These are phyloP conservation scores for Cebus imitator DNA, from an alignment of 2,113 vertebrate genomes.

Conservation along the genomic window DNA sequence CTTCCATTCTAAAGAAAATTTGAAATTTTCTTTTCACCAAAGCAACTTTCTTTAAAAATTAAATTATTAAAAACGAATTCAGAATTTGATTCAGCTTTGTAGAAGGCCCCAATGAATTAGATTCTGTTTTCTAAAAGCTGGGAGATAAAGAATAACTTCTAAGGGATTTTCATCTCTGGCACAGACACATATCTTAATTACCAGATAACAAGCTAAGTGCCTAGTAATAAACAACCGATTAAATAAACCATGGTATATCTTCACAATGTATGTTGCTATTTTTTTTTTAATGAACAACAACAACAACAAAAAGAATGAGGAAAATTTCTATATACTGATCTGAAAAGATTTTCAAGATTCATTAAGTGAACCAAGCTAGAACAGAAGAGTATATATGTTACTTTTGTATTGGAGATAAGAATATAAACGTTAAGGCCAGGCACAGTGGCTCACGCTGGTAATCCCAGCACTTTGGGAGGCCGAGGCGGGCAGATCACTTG, in stretches of 20 bases:
- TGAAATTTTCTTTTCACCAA: not conserved
- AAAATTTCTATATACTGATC: not conserved
- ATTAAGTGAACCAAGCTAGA: not conserved
- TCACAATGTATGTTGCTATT: not conserved
- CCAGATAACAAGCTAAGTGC: not conserved
- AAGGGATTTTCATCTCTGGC: not conserved
- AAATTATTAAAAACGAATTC: conserved; percentile 32
- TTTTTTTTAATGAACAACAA: not conserved
- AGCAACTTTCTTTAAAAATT: conserved; percentile 46
- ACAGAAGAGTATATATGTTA: not conserved
- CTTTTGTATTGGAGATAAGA: not conserved
- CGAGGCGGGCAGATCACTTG: not conserved
- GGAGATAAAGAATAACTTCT: not conserved
- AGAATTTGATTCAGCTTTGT: not conserved
- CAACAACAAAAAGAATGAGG: not conserved
- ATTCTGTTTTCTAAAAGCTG: not conserved
- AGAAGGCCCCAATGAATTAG: not conserved
- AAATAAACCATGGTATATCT: not conserved
- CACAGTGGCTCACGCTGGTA: not conserved
- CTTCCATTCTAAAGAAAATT: conserved; percentile 11
- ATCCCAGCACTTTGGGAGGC: not conserved
- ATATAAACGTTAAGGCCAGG: not conserved
- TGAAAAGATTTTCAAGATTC: not conserved
- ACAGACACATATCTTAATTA: not conserved
- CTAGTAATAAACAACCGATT: not conserved